Evolutionary conservation across 2,113 vertebrate genomes (phyloP).

Genomic region (Megaptera novaeangliae): DNA sequence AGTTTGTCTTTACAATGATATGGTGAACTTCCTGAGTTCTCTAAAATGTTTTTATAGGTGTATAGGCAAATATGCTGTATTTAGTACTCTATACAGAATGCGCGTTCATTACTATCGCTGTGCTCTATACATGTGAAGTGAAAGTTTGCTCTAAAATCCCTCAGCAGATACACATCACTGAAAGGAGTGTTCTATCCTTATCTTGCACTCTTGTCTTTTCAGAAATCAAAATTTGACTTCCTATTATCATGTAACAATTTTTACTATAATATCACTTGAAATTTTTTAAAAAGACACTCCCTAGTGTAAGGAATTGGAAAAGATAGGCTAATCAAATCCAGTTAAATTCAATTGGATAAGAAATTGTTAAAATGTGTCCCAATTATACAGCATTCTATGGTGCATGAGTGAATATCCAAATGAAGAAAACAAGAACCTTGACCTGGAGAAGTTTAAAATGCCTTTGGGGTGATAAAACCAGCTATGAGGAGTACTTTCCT

Average conservation of each 20-base stretch:
- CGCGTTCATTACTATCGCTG: background rate
- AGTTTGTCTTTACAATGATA: background rate
- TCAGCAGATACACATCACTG: background rate
- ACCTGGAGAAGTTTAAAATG: background rate
- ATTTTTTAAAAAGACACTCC: background rate
- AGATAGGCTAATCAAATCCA: background rate
- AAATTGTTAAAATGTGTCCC: background rate
- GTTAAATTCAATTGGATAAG: background rate
- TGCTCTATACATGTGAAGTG: background rate
- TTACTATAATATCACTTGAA: background rate
- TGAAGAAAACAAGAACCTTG: background rate
- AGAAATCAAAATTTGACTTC: background rate
- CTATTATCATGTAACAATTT: background rate
- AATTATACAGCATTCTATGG: background rate
- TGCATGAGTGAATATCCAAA: background rate
- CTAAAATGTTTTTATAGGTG: background rate
- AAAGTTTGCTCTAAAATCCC: background rate
- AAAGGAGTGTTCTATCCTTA: background rate
- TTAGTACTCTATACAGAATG: accelerated
- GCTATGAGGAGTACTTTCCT: background rate
- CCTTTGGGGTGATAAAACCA: background rate
- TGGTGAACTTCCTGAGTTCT: background rate
- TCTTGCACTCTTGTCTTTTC: background rate
- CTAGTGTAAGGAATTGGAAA: background rate
- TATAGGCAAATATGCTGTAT: background rate